Evolutionary conservation across 2,888 invertebrate genomes (phyloP), one percentile per base, ranked within the genome.

Genomic region (Pachydiplax longipennis): DNA sequence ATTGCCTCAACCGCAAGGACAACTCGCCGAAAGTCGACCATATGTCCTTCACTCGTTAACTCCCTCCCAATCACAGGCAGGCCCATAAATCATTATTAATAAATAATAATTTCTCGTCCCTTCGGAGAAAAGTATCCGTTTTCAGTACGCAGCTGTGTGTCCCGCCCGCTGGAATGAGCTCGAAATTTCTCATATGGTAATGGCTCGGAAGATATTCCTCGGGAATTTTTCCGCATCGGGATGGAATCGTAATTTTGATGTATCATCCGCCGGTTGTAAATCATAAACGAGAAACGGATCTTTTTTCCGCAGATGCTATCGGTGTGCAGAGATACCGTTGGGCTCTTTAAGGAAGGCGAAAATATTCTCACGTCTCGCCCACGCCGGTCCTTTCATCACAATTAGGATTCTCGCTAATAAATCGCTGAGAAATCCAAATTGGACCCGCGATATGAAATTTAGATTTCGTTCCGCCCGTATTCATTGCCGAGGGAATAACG

Each of bases 361-460:
- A 87, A 87, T 87, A 87, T 87, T 87, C 35, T 87, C 87, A 87
- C 87, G 87, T 87, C 58, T 87, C 65, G n/a, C n/a, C n/a, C n/a
- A n/a, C n/a, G n/a, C n/a, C n/a, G 87, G n/a, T 22, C 87, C 37
- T 65, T 87, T 65, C 61, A 61, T 65, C 65, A 61, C 87, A 87
- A 87, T 87, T 87, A 87, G 87, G 61, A 87, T 87, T 87, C n/a
- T n/a, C 65, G 31, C 73, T 13, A 31, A 73, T 31, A 73, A 73
- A 73, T 31, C 31, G 73, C 65, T 37, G 5, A 65, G 25, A 13
- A 3, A 31, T 13, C 31, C 73, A 73, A 25, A 25, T 73, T 73
- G 25, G 73, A 13, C 65, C 25, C 25, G 65, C 73, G 73, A 31
- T 73, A 31, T 53, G 31, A 73, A 73, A 73, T 73, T 73, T 31